Base-by-base conservation (phyloP, 1,140 invertebrate genomes). In the Lordiphosa clarofinis region DNA sequence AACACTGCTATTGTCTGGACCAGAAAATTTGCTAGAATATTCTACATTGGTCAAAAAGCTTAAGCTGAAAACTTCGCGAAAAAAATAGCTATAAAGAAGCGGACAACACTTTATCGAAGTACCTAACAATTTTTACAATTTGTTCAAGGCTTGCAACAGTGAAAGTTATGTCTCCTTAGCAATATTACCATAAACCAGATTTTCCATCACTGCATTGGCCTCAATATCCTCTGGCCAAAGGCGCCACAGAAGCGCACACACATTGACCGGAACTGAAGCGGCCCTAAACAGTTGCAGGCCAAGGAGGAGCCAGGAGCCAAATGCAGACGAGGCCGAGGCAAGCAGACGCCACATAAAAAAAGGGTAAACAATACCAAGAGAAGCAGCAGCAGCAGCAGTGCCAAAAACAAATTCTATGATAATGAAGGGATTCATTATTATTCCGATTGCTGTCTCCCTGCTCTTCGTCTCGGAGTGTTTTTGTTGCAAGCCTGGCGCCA, bases 351-450 rank as follows among this genome's bases (percentile, higher is more conserved):
- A 56, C 65, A 50, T 1, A 19, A 40, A n/a, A 59, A 81, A 61
- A 58, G 72, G 57, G 74, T 75, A 79, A 82, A 82, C 76, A 82
- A 75, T 39, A 61, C 48, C 56, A 39, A 46, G 55, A 38, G 54
- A 37, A 33, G 12, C 10, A 46, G 55, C 11, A 40, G 37, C 36
- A 54, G 21, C 24, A 44, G 52, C 57, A 48, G 21, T 21, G 40
- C 19, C 55, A 58, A 48, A n/a, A 68, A 33, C 38, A 69, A 54
- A 54, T 42, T 63, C 73, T 84, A 82, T 84, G 73, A 84, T 82
- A 82, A 82, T 82, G 65, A 82, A 84, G 60, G 73, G 68, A 84
- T 82, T 82, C 76, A 82, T 82, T 82, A 84, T 84, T 84, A 84
- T 78, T 73, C 78, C 68, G 61, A 84, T 73, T 78, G 79, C 72